Percentiles rank a stretch among this genome's conserved stretches.
Evolutionary conservation across 2,888 invertebrate genomes (phyloP).

Genomic region (Metacarcinus magister): DNA sequence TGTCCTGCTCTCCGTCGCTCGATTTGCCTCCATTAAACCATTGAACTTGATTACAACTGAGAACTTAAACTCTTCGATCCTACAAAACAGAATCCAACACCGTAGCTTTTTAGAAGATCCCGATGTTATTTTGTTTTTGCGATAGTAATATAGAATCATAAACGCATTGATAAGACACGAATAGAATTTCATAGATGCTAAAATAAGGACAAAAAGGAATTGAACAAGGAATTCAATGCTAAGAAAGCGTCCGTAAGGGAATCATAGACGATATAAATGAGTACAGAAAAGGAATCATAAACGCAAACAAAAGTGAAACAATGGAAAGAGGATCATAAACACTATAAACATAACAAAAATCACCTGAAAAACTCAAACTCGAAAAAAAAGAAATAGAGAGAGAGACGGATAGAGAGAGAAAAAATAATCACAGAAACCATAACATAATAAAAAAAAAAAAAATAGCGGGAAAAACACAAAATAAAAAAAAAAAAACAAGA

Average conservation of each 20-base stretch:
- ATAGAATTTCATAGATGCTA: not conserved
- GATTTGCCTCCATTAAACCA: conserved; percentile 1
- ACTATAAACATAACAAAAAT: not conserved
- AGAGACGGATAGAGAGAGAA: not conserved
- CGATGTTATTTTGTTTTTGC: not conserved
- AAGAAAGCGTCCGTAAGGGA: not conserved
- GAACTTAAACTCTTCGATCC: not conserved
- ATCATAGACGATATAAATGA: not conserved
- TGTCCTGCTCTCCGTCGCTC: not conserved
- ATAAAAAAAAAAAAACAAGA: too few species aligned
- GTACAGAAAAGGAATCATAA: not conserved
- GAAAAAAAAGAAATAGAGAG: not conserved
- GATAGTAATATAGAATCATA: too few species aligned
- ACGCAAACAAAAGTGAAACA: not conserved
- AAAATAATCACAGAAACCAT: not conserved
- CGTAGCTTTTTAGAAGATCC: not conserved
- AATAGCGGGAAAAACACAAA: too few species aligned
- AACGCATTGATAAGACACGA: not conserved
- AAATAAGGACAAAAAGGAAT: not conserved
- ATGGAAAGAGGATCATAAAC: not conserved
- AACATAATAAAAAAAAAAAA: too few species aligned
- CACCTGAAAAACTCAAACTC: not conserved
- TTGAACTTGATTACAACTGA: not conserved
- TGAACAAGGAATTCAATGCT: not conserved
- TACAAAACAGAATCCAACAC: not conserved